phyloP scores from a whole-genome alignment of 2,888 invertebrate genomes.

The Hydrotaea cyrtoneurina region DNA sequence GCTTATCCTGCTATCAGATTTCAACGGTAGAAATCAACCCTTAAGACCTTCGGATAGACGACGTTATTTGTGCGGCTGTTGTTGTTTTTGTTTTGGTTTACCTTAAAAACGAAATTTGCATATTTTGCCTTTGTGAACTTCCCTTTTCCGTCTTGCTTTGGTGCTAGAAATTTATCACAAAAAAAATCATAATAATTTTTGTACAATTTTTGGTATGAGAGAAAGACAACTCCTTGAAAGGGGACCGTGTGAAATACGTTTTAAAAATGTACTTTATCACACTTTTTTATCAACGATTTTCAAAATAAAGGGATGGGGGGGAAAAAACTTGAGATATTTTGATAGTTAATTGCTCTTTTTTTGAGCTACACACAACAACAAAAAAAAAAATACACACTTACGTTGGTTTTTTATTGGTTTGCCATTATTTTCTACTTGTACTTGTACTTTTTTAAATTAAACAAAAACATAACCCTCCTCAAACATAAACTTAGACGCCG shows the following conservation, averaged over 20 bases:
- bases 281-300: slow-evolving; percentile 51
- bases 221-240: slow-evolving; percentile 43
- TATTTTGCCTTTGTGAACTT: slow-evolving; percentile 62
- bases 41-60: slow-evolving; percentile 8
- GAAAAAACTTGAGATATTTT: slow-evolving; percentile 37
- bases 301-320: too few relatives aligned
- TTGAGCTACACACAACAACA: slow-evolving; percentile 36
- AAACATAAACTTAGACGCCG: slow-evolving; percentile 69
- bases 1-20: slow-evolving; percentile 66
- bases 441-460: slow-evolving; percentile 48
- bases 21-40: slow-evolving; percentile 54
- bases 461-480: slow-evolving; percentile 44
- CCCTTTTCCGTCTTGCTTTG: slow-evolving; percentile 68
- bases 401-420: slow-evolving; percentile 45
- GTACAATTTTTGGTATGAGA: slow-evolving; percentile 13
- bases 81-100: slow-evolving; percentile 15
- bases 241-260: slow-evolving; percentile 68
- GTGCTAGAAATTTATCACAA: slow-evolving; percentile 47
- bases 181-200: slow-evolving; percentile 60
- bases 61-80: slow-evolving; percentile 7
- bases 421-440: slow-evolving; percentile 20
- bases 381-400: slow-evolving; percentile 55
- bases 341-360: slow-evolving; percentile 43
- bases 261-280: slow-evolving; percentile 55
- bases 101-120: slow-evolving; percentile 53